A percentile compares a stretch with the other conserved stretches of the same genome.
Evolutionary conservation across 64 coral and sea anemone genomes (phyloP).

Genomic region (Stylophora pistillata): DNA sequence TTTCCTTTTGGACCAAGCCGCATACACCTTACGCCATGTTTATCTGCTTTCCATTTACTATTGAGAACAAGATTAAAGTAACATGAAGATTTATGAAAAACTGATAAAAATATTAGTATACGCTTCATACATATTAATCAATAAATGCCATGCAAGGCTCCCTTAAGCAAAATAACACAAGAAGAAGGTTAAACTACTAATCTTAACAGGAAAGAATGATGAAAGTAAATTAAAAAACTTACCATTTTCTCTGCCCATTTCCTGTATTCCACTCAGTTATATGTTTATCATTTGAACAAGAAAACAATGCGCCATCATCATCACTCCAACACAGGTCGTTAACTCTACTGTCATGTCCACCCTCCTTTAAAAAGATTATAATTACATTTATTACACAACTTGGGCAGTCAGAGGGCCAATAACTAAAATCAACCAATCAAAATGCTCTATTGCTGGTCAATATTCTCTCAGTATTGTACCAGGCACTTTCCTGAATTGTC

Average conservation of each 20-base stretch:
- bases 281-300: slow-evolving; percentile 96
- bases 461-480: too few relatives aligned
- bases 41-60: slow-evolving; percentile 99
- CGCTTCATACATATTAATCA: too few relatives aligned
- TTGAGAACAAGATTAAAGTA: not conserved
- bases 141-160: too few relatives aligned
- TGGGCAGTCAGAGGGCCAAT: too few relatives aligned
- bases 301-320: slow-evolving; percentile 76
- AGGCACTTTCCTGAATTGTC: too few relatives aligned
- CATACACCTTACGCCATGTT: slow-evolving; percentile 81
- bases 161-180: too few relatives aligned
- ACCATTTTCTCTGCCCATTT: slow-evolving; percentile 82
- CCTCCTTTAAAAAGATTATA: slow-evolving; percentile 62
- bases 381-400: too few relatives aligned
- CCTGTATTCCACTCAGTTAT: slow-evolving; percentile 89
- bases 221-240: not conserved
- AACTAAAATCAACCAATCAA: too few relatives aligned
- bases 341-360: slow-evolving; percentile 71
- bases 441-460: too few relatives aligned
- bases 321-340: slow-evolving; percentile 83
- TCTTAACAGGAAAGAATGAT: too few relatives aligned
- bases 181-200: too few relatives aligned
- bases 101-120: too few relatives aligned
- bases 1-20: slow-evolving; percentile 79
- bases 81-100: not conserved